These are phyloP conservation scores for Cistogaster globosa DNA, from an alignment of 2,888 invertebrate genomes.

Conservation along the genomic window DNA sequence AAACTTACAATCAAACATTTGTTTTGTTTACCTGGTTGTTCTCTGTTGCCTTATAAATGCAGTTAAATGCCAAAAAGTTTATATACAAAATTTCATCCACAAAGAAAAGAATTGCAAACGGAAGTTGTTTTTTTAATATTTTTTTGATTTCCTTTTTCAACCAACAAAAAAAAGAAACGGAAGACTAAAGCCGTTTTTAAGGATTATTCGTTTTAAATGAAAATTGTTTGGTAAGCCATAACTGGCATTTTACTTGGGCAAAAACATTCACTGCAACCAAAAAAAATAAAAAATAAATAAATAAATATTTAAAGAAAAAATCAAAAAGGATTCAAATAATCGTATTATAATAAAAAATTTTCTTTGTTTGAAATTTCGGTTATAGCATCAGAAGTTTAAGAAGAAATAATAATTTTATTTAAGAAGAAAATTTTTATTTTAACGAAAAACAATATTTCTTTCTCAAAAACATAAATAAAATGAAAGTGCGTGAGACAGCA, in stretches of 20 bases:
- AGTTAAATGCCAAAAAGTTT: constrained; percentile 48
- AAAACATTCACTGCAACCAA: background rate
- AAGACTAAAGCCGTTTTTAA: background rate
- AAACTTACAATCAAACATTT: background rate
- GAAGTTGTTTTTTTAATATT: constrained; percentile 21
- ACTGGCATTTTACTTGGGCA: constrained; percentile 34
- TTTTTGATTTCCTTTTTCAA: constrained; percentile 7
- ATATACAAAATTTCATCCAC: background rate
- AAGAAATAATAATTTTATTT: background rate
- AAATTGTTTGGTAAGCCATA: constrained; percentile 60
- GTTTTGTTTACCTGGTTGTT: constrained; percentile 22
- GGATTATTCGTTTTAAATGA: constrained; percentile 31
- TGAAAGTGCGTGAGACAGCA: background rate
- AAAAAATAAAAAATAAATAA: background rate
- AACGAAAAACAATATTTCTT: background rate
- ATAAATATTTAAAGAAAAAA: background rate
- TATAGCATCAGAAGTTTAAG: background rate
- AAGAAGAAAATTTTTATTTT: too few relatives aligned
- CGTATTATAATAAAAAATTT: background rate
- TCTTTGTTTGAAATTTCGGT: background rate
- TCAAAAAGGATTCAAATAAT: background rate
- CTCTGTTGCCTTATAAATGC: constrained; percentile 39
- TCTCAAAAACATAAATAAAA: background rate
- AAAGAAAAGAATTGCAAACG: constrained; percentile 37
- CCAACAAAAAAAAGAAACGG: background rate